Evolutionary conservation across 2,888 invertebrate species (phyloP), one percentile per base, ranked within the genome.

Genomic region (Anoncus sp.): DNA sequence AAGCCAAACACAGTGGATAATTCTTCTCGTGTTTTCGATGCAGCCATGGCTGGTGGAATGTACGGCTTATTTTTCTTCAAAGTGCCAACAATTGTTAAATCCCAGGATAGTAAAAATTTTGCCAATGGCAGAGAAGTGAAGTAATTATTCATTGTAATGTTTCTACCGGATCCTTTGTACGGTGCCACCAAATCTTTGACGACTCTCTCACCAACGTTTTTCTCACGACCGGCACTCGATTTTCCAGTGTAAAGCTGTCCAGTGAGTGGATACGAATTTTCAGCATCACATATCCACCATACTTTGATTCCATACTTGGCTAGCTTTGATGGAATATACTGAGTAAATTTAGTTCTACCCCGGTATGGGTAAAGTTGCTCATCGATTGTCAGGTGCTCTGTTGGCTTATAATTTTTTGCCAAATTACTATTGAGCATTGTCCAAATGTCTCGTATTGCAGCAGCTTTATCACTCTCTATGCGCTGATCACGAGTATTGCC

Each of bases 361-460:
- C 86, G 81, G 71, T 79, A 87, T 35, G 31, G 31, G 31, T 31
- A 31, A 31, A 87, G 75, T 69, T 87, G 85, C 65, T 87, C 87
- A 62, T 88, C 87, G 27, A 87, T 80, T 43, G 86, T 87, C 38
- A 87, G 49, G 73, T 81, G 72, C 66, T 79, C 86, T 40, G 80
- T 81, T 71, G 86, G 84, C 49, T 81, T 81, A 77, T 87, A 88
- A 27, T 75, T 31, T 72, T 82, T 80, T 31, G 31, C 31, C 7
- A 31, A 31, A 31, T 31, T 31, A 31, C 31, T 31, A 31, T 31
- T 88, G 18, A 88, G 62, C 85, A 87, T 87, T 80, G 73, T 81
- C 86, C 86, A 88, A 38, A 84, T 53, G 60, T 84, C 84, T 20
- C 72, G 75, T 24, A 84, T 83, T 53, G 82, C 69, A 60, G 86